These are phyloP conservation scores for Acanthaster planci DNA, from an alignment of 35 echinoderm and acorn worm genomes.

Conservation along the genomic window DNA sequence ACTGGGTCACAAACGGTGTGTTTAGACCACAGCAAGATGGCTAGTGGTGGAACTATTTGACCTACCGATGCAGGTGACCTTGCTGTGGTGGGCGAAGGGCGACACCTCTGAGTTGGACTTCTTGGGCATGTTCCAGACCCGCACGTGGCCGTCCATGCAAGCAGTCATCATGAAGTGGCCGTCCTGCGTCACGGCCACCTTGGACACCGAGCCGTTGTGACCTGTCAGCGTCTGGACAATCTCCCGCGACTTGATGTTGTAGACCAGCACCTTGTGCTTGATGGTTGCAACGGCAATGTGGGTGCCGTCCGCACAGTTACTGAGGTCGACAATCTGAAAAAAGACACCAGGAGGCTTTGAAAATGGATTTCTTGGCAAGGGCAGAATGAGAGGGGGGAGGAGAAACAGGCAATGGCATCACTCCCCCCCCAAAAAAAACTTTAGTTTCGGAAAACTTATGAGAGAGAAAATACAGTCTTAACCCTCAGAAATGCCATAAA, in stretches of 20 bases:
- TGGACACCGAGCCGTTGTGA: slow-evolving; percentile 63
- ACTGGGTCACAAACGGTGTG: too few relatives aligned
- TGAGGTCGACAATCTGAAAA: slow-evolving; percentile 67
- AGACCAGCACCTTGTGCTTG: slow-evolving; percentile 73
- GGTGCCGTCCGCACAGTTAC: slow-evolving; percentile 67
- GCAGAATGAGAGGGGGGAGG: too few relatives aligned
- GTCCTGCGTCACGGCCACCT: slow-evolving; percentile 71
- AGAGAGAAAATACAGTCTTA: too few relatives aligned
- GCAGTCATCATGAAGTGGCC: slow-evolving; percentile 88
- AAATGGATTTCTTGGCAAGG: too few relatives aligned
- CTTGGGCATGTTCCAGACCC: slow-evolving; percentile 76
- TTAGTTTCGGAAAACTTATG: too few relatives aligned
- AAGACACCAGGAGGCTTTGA: background rate
- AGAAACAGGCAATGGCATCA: too few relatives aligned
- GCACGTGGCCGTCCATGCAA: slow-evolving; percentile 60
- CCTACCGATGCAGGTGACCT: slow-evolving; percentile 92
- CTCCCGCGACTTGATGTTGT: slow-evolving; percentile 76
- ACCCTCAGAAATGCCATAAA: too few relatives aligned
- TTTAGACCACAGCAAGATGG: too few relatives aligned
- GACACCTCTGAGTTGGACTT: slow-evolving; percentile 21
- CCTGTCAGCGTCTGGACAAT: slow-evolving; percentile 71
- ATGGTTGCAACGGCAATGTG: slow-evolving; percentile 76
- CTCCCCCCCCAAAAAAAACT: too few relatives aligned
- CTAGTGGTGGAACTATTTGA: background rate
- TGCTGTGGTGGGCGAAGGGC: slow-evolving; percentile 53